Evolutionary conservation across 2,888 invertebrate species (phyloP), one percentile per base, ranked within the genome.

Genomic region (Eupithecia tripunctaria): DNA sequence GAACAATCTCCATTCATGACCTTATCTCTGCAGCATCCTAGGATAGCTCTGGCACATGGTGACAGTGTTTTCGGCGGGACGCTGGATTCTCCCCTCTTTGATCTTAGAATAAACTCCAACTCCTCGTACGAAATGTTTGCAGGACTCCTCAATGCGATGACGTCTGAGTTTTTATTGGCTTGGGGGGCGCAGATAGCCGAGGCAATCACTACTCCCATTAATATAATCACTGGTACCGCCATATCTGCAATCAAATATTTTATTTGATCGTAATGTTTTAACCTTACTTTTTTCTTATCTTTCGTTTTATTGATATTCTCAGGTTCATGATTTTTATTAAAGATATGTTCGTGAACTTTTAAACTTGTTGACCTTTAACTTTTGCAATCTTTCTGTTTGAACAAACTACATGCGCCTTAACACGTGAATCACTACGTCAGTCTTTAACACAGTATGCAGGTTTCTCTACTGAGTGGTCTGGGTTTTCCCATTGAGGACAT

Each of bases 11-110:
- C 89, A 18, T 91, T 87, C 73, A 89, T 90, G n/a, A 89, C 89
- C 36, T 87, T 86, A 0, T 90, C 88, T 1, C 95, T 92, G 82
- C 97, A 97, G 84, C 97, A 98, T 2, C 96, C 95, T 8, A 97
- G 90, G 67, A 97, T 96, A 0, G 97, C 97, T 95, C 97, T 96
- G 0, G 96, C 96, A 82, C 97, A 97, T 1, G 95, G 94, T 12
- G 96, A 94, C 1, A 96, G 92, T 32, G 74, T 80, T 62, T 83
- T 88, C 0, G 86, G 84, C 7, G 81, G 84, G n/a, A 76, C 76
- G 14, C 62, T 66, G 0, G 74, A 71, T 12, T 82, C 78, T 1
- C 93, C 92, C 56, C 77, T 82, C 71, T 86, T 87, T 0, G 81
- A 78, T 76, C 85, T 79, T 0, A 90, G 73, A 60, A 94, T 90